phyloP scores from a whole-genome alignment of 2,888 invertebrate species.

The Leptothorax acervorum region DNA sequence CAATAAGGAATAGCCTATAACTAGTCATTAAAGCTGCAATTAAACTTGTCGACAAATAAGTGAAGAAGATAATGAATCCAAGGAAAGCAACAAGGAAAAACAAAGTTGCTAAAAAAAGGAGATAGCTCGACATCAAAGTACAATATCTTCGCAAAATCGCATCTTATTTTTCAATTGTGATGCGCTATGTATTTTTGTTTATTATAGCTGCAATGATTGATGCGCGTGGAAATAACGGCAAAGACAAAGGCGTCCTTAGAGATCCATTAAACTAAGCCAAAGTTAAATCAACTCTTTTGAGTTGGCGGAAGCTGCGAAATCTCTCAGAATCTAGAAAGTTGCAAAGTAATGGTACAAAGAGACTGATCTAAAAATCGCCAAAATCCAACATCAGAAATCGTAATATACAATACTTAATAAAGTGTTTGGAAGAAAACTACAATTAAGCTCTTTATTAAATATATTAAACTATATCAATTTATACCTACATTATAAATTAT shows the following conservation, averaged over 20 bases:
- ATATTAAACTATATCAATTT: not conserved
- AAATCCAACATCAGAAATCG: not conserved
- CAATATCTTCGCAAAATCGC: conserved; percentile 13
- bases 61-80: not conserved
- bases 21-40: not conserved
- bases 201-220: not conserved
- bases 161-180: not conserved
- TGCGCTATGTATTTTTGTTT: conserved; percentile 2
- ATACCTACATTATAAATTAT: not conserved
- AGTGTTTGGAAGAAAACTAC: not conserved
- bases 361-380: not conserved
- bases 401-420: conserved; percentile 2
- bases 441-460: not conserved
- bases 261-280: not conserved
- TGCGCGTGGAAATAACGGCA: not conserved
- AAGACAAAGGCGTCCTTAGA: conserved; percentile 2
- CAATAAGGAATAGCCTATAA: not conserved
- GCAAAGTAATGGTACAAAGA: not conserved
- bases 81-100: conserved; percentile 8
- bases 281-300: conserved; percentile 20
- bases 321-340: not conserved
- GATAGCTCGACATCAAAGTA: not conserved
- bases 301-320: conserved; percentile 16
- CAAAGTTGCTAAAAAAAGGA: not conserved
- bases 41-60: not conserved